Evolutionary conservation across 1,140 invertebrate genomes (phyloP), one percentile per base, ranked within the genome.

Genomic region (Gonioctena quinquepunctata): DNA sequence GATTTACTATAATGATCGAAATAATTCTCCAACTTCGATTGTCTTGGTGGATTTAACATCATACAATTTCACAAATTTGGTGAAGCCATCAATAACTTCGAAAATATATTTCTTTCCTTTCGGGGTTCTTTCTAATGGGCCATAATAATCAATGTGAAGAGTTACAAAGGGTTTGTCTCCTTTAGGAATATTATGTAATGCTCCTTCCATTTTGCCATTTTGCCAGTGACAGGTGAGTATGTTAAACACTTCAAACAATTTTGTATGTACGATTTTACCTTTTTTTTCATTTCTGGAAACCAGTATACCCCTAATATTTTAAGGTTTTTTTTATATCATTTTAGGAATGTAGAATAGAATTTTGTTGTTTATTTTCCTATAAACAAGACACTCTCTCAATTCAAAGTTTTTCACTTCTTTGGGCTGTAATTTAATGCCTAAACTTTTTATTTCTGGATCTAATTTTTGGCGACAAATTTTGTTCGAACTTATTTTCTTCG

Each of bases 131-230:
- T n/a, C 33, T 26, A 75, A 18, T 23, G 79, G 78, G 2, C 77
- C 78, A 19, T 75, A 71, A 73, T 81, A 79, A 52, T 81, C 78
- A 11, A 81, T 71, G 67, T 80, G 79, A 7, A 79, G 16, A 0
- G 69, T 77, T 5, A 67, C n/a, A 68, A 82, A 80, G 0, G 76
- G 81, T 28, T 67, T 33, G 19, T 76, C 68, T 7, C 72, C 77
- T 50, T 79, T 77, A 26, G 76, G 75, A 22, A 79, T 77, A 48
- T 16, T 73, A 57, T 81, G 66, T 50, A 82, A 48, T 8, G 59
- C 48, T 5, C 76, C 77, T 67, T 76, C 67, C 6, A 7, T 4
- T 71, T 79, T 82, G 72, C 69, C 6, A 6, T 5, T 70, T 77
- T 82, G 4, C 2, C 33, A 42, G 11, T 42, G 4, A 42, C 62